Evolutionary conservation across 1,140 invertebrate species (phyloP).

Genomic region (Bactericera cockerelli): DNA sequence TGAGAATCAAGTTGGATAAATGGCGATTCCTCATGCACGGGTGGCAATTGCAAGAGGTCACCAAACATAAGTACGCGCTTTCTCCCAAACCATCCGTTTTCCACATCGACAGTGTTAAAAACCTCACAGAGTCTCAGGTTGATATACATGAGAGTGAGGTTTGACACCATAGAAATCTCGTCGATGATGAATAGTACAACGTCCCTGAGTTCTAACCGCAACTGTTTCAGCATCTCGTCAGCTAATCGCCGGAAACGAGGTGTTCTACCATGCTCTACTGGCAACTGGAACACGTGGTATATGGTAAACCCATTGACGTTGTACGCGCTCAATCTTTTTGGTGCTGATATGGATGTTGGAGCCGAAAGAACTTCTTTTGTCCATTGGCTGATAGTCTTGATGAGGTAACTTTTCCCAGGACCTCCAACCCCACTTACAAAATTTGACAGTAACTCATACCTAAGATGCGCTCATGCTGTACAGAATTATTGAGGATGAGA

Average conservation of each 20-base stretch:
- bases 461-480: no score
- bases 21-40: conserved; percentile 21
- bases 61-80: conserved; percentile 20
- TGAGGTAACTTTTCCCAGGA: conserved; percentile 22
- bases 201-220: conserved; percentile 20
- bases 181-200: conserved; percentile 25
- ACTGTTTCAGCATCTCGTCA: conserved; percentile 19
- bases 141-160: conserved; percentile 21
- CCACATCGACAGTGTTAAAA: conserved; percentile 14
- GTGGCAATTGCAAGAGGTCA: conserved; percentile 25
- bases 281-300: conserved; percentile 19
- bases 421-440: conserved; percentile 19
- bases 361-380: conserved; percentile 18
- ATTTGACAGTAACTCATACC: no score
- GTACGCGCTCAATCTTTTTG: conserved; percentile 23
- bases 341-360: conserved; percentile 21
- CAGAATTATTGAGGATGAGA: no score
- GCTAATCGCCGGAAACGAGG: conserved; percentile 20
- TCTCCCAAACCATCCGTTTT: conserved; percentile 18
- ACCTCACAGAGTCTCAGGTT: conserved; percentile 16
- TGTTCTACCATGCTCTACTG: conserved; percentile 19
- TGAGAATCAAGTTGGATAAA: conserved; percentile 18
- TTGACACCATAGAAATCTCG: conserved; percentile 27
- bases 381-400: conserved; percentile 18
- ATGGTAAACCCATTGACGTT: conserved; percentile 24